Evolutionary conservation across 2,797 vertebrate genomes (phyloP), one percentile per base, ranked within the genome.

Genomic region (Falco columbarius): DNA sequence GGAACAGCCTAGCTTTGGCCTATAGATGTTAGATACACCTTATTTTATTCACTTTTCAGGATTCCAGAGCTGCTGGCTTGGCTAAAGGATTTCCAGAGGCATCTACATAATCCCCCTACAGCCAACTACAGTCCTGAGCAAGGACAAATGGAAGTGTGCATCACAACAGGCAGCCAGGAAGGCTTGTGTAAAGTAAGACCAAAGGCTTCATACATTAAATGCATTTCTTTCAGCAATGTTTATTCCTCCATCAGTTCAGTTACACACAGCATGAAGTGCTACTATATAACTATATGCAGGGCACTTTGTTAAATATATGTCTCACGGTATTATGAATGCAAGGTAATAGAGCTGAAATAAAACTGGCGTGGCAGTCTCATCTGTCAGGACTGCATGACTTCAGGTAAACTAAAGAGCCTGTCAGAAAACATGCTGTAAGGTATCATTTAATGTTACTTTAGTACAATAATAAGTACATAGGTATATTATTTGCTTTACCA

Each of bases 161-260:
- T 99, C 95, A 99, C 99, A 61, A 98, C 98, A 0, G 99, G 99
- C 94, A 99, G 99, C 97, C 99, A 99, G 96, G 99, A 99, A 74
- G 99, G 99, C 34, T 98, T 99, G 83, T 98, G 98, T 96, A 99
- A 99, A 98, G 99, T 99, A 98, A 96, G 96, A 44, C 29, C 32
- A 36, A 81, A 93, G 91, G 27, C 46, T 72, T 81, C 27, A 7
- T 46, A 9, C 34, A 21, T 73, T 90, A 63, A 29, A 93, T 89
- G 23, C 26, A 29, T 62, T 86, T 92, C 3, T 75, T 90, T 66
- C 18, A 34, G 24, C 58, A 6, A 20, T 51, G 5, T 76, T 90
- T 65, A 21, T 87, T 85, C 5, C 76, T 58, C 47, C 17, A 15
- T 79, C 23, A 62, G 32, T 75, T 94, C 34, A 59, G n/a, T 63